Base-by-base conservation (phyloP, 2,888 invertebrate species). In the Cheilosia vulpina region DNA sequence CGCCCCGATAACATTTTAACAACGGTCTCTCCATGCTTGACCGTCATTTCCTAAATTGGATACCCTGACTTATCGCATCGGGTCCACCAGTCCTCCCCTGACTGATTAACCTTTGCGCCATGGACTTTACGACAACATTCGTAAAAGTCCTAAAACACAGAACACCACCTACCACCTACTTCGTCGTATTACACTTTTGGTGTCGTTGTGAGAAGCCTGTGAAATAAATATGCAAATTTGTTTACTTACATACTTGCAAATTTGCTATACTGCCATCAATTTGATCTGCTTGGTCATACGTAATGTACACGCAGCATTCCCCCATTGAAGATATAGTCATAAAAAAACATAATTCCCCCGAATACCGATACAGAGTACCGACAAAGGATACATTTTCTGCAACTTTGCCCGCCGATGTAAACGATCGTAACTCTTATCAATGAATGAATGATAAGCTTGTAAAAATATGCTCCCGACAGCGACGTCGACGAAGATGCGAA, bases 381-480 rank as follows among this genome's bases (percentile, higher is more conserved):
- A 60, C 47, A 53, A 47, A 17, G 24, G 34, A 50, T 55, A 52
- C 63, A 63, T 73, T 62, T 57, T 68, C 57, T 63, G 69, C 66
- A 78, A 73, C 45, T 83, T 83, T 72, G 60, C 47, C 41, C 50
- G 73, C 69, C 69, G 47, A 84, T 79, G 83, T 84, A 79, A 79
- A 75, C 83, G 84, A 84, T 84, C 79, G 80, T 79, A 84, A 84
- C 84, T 77, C 84, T 84, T 84, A 84, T 80, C 84, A 84, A 71
- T 71, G 84, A 75, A 76, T 66, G 75, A 80, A 79, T 79, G 84
- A 80, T 79, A 76, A 82, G 60, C 71, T 66, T 76, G 69, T 69
- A 66, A 68, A 79, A 79, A 75, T 79, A 84, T 79, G 73, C 57
- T 69, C 80, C 6, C n/a, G 34, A 13, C 13, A 21, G 45, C 21